These are phyloP conservation scores for Dugesia japonica DNA, from an alignment of 2,888 invertebrate species.

Conservation along the genomic window DNA sequence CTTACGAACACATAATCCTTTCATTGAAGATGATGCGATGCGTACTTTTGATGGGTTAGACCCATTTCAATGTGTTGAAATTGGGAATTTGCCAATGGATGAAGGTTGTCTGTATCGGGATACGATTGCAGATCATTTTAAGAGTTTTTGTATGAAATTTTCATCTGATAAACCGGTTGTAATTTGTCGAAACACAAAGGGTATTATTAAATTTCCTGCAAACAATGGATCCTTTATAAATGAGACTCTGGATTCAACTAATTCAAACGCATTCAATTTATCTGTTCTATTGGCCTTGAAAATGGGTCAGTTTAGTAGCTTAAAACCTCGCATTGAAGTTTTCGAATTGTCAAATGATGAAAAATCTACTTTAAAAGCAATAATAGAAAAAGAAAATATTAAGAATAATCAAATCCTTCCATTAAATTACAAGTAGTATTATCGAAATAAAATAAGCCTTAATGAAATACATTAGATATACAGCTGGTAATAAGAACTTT, in stretches of 20 bases:
- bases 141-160: slow-evolving; percentile 4
- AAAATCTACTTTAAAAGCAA: neutral
- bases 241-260: neutral
- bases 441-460: no score
- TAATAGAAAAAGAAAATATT: neutral
- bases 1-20: neutral
- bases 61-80: slow-evolving; percentile 11
- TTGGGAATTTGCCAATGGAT: slow-evolving; percentile 6
- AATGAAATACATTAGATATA: neutral
- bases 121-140: neutral
- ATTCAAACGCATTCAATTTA: slow-evolving; percentile 1
- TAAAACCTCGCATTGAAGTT: slow-evolving; percentile 3
- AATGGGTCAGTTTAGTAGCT: neutral
- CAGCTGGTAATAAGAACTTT: neutral
- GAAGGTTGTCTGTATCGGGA: neutral
- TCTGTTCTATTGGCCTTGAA: neutral
- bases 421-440: slow-evolving; percentile 1
- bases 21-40: neutral
- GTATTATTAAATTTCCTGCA: neutral
- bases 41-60: neutral
- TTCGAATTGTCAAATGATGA: neutral
- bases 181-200: neutral
- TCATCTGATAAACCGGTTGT: neutral
- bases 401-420: slow-evolving; percentile 1
- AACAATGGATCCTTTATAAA: neutral